Percentiles rank a stretch among this genome's conserved stretches.
phyloP scores from a whole-genome alignment of 2,113 vertebrate species.

The Neotragus moschatus region DNA sequence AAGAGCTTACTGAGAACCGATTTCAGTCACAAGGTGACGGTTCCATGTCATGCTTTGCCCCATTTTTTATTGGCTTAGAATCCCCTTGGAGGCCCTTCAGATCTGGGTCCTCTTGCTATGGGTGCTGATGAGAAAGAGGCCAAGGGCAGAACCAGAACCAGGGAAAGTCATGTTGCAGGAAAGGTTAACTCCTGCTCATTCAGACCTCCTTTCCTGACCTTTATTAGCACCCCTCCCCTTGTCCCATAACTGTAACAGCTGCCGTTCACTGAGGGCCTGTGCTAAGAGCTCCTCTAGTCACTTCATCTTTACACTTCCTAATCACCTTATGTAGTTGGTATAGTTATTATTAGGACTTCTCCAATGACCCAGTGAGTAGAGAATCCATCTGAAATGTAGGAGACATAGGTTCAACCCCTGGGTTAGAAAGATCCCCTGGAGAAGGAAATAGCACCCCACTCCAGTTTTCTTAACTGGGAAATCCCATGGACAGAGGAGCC shows the following conservation, averaged over 20 bases:
- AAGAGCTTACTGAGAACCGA: accelerated
- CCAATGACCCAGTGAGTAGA: background rate
- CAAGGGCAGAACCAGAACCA: background rate
- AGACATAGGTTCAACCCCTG: background rate
- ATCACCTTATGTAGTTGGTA: background rate
- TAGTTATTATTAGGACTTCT: background rate
- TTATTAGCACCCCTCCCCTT: background rate
- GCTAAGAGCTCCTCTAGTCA: background rate
- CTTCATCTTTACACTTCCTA: background rate
- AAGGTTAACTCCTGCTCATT: background rate
- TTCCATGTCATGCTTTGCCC: no score
- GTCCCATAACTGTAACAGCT: background rate
- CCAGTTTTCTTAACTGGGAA: background rate
- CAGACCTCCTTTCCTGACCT: background rate
- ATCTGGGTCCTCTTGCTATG: background rate
- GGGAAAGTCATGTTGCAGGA: background rate
- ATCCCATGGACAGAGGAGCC: background rate
- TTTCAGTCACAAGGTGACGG: background rate
- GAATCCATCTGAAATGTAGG: background rate
- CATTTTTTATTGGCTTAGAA: background rate
- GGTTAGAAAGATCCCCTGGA: background rate
- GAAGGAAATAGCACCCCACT: background rate
- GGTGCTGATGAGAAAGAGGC: background rate
- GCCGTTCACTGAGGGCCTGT: background rate
- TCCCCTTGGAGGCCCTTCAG: background rate